Base-by-base conservation (phyloP, 2,797 vertebrate genomes). In the Oreochromis grahami region DNA sequence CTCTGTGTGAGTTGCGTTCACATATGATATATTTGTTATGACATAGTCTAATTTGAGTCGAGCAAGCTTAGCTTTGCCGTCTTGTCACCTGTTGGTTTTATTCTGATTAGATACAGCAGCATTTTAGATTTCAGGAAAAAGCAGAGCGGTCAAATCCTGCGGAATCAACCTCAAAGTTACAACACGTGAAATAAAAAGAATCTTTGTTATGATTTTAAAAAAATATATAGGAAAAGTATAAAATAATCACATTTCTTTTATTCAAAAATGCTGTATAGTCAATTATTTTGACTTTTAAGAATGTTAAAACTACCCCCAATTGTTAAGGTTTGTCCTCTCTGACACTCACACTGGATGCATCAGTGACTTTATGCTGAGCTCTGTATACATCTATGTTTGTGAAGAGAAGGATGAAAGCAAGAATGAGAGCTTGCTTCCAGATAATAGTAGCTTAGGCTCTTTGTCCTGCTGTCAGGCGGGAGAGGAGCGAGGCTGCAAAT, bases 391-490 rank as follows among this genome's bases (percentile, higher is more conserved):
- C 88, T 91, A 81, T 93, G 93, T 93, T 90, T 93, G 86, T 90
- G 87, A 86, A 86, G 83, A 90, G 86, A 91, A 72, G 91, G 87
- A 90, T 93, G 87, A 93, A 88, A 87, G 91, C 88, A 78, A 84
- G 85, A 91, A 89, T 80, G 92, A 93, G 92, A 87, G 92, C 90
- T 87, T 79, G 85, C 91, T 84, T 81, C 85, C 95, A 93, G 92
- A 93, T 95, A 93, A 94, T 91, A 77, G 89, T 91, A 87, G 94
- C 91, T 90, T 78, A 87, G 90, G 86, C 86, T 95, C 96, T 96
- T 96, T 97, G 96, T 96, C 88, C 92, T 65, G 92, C 93, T 96
- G 95, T 96, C 95, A 96, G 91, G 79, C 86, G 82, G 88, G 93
- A 94, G 89, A 95, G 93, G 87, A 94, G 92, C 82, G 65, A 90